Conservation (phyloP, 2,113 vertebrate species). For the Drymodes brunneopygia region DNA sequence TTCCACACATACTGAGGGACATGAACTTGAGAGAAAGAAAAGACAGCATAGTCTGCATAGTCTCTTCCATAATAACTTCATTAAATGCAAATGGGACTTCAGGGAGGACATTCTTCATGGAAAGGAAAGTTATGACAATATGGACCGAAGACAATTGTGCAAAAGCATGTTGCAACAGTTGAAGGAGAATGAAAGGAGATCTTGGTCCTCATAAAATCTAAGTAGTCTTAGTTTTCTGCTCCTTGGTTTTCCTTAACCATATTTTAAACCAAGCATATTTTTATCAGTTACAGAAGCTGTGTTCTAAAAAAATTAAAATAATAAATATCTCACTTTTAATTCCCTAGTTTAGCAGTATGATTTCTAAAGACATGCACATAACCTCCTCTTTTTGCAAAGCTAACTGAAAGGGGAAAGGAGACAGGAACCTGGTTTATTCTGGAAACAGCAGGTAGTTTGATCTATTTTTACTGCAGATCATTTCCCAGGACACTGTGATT, state of each 20-base stretch:
- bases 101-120: not conserved
- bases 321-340: slow-evolving; percentile 32
- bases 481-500: slow-evolving; percentile 70
- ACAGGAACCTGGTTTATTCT: slow-evolving; percentile 61
- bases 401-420: slow-evolving; percentile 64
- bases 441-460: slow-evolving; percentile 66
- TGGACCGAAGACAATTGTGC: not conserved
- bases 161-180: not conserved
- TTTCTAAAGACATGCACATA: slow-evolving; percentile 48
- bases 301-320: not conserved
- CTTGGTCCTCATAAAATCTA: not conserved
- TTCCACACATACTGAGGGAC: not conserved
- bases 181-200: not conserved
- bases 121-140: not conserved
- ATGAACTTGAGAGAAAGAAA: not conserved
- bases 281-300: slow-evolving; percentile 18
- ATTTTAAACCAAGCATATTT: slow-evolving; percentile 35
- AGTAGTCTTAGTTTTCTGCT: not conserved
- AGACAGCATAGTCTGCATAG: not conserved
- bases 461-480: slow-evolving; percentile 76
- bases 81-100: not conserved
- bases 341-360: slow-evolving; percentile 20
- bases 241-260: slow-evolving; percentile 20
- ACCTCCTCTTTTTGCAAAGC: slow-evolving; percentile 44
- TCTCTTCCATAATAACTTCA: not conserved